These are phyloP conservation scores for Lepisosteus oculatus DNA, from an alignment of 2,113 vertebrate species.

Conservation along the genomic window DNA sequence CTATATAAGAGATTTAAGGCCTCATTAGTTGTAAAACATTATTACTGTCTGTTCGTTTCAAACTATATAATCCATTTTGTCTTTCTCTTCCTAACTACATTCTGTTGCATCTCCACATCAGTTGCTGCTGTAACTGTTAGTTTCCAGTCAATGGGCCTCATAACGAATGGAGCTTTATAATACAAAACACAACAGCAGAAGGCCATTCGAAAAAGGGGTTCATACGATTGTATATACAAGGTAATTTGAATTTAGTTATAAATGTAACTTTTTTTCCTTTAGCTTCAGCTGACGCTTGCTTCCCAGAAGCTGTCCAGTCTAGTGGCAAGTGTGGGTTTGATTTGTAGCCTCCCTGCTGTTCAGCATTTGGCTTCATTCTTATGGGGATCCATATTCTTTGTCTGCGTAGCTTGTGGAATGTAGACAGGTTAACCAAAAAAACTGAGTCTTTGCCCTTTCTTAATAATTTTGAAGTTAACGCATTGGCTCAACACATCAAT, in stretches of 20 bases:
- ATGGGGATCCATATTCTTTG: constrained; percentile 43
- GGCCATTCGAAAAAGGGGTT: not conserved
- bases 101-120: constrained; percentile 33
- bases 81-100: constrained; percentile 40
- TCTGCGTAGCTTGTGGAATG: constrained; percentile 29
- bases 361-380: constrained; percentile 45
- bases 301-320: constrained; percentile 32
- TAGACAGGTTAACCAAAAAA: constrained; percentile 46
- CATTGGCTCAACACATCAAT: no score
- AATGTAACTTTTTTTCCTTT: not conserved
- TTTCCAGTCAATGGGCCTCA: constrained; percentile 78
- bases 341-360: constrained; percentile 27
- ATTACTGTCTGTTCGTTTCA: constrained; percentile 39
- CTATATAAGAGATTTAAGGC: not conserved
- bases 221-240: not conserved
- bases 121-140: constrained; percentile 64
- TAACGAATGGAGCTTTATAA: constrained; percentile 72
- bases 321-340: constrained; percentile 34
- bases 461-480: no score
- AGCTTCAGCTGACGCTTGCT: constrained; percentile 8
- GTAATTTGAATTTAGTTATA: not conserved
- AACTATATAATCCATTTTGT: constrained; percentile 82
- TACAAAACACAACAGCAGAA: no score
- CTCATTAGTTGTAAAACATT: constrained; percentile 41
- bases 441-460: constrained; percentile 35